These are phyloP conservation scores for Catocala nupta DNA, from an alignment of 2,888 invertebrate species.

Conservation along the genomic window DNA sequence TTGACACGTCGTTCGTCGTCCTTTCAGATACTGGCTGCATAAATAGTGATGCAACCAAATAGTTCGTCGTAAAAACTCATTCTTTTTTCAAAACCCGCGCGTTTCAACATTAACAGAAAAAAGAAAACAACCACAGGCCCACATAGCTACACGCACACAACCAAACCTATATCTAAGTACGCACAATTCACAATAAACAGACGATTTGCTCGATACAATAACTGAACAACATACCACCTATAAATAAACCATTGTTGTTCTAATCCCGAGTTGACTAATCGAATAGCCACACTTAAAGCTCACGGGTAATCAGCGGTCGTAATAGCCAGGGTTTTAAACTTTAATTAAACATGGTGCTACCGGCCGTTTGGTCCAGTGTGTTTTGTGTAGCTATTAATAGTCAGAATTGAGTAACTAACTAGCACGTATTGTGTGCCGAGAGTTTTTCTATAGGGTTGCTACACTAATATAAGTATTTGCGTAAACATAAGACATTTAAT, in stretches of 20 bases:
- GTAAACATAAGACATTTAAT: no score
- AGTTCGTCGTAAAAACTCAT: no score
- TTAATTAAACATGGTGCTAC: slow-evolving; percentile 65
- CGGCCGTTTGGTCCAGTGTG: slow-evolving; percentile 36
- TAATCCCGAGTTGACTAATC: slow-evolving; percentile 80
- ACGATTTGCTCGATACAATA: slow-evolving; percentile 72
- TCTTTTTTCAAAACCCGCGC: background rate
- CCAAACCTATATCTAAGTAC: slow-evolving; percentile 8
- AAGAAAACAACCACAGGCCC: slow-evolving; percentile 10
- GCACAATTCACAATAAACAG: slow-evolving; percentile 62
- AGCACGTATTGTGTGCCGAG: slow-evolving; percentile 31
- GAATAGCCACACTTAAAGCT: slow-evolving; percentile 54
- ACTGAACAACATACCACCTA: slow-evolving; percentile 54
- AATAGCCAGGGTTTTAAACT: slow-evolving; percentile 54
- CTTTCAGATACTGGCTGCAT: no score
- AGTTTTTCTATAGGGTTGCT: slow-evolving; percentile 7
- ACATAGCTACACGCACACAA: slow-evolving; percentile 4
- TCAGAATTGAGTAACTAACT: slow-evolving; percentile 26
- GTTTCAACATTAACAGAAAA: background rate
- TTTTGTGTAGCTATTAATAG: slow-evolving; percentile 50
- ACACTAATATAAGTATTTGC: no score
- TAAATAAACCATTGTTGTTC: slow-evolving; percentile 81
- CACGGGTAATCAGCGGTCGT: slow-evolving; percentile 63
- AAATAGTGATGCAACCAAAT: no score
- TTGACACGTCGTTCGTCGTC: no score